Evolutionary conservation across 2,888 invertebrate species (phyloP), one percentile per base, ranked within the genome.

Genomic region (Diaperis boleti): DNA sequence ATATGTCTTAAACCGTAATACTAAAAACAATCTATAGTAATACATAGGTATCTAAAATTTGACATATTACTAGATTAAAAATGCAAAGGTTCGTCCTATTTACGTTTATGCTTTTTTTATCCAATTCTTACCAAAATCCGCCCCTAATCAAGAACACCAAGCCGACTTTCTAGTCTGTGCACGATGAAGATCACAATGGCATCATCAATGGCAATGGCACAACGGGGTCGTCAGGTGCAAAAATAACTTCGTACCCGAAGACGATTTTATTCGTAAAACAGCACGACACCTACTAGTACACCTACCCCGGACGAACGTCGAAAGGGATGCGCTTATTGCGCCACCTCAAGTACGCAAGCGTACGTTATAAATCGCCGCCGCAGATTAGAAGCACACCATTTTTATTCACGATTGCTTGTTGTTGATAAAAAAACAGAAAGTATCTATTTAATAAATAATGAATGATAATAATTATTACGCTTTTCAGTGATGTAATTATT

Each of bases 311-410:
- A 33, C 57, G 33, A 39, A 8, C 35, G 39, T 37, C 50, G 20
- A 35, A 7, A 35, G 37, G 47, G 47, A 47, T 50, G 50, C 50
- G 37, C 50, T 50, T 13, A 29, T 31, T 42, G 17, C 55, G 55
- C 55, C 55, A 44, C 55, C 55, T 44, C 29, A 6, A 42, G 11
- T 44, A 55, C 55, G 55, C 55, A 55, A 10, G 55, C 55, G 55
- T 42, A 54, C 39, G 37, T 22, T 13, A 13, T 8, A 26, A 26
- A 13, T 22, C 26, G 42, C 42, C 42, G 42, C 18, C 42, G 8
- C 20, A 10, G 18, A 18, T 42, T 10, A 42, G 20, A 42, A 42
- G 20, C 2, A 42, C 6, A 26, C 26, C 6, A 5, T 5, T 26
- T 26, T n/a, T 2, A n/a, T 6, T 2, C n/a, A 8, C n/a, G 8